These are phyloP conservation scores for Drosophila sordidula DNA, from an alignment of 2,888 invertebrate species.

Conservation along the genomic window DNA sequence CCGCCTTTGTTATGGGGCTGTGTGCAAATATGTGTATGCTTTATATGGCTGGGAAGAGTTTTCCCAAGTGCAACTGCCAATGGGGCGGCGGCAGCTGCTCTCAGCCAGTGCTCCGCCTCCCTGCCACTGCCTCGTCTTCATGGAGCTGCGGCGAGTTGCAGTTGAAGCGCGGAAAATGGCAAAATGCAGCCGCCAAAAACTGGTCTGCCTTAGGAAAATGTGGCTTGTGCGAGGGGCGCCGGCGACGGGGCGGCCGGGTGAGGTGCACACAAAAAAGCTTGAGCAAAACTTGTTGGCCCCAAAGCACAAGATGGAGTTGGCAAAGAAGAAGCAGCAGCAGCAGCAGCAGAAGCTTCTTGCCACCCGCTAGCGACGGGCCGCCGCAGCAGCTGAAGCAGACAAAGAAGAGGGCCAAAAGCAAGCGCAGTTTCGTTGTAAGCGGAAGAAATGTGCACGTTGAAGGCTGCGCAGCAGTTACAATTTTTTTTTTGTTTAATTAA, in stretches of 20 bases:
- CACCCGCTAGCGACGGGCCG: constrained; percentile 41
- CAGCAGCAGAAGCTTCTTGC: constrained; percentile 53
- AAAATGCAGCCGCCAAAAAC: constrained; percentile 75
- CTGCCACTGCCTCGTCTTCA: constrained; percentile 19
- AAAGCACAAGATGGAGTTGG: constrained; percentile 63
- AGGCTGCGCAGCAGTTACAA: constrained; percentile 30
- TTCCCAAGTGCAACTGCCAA: constrained; percentile 61
- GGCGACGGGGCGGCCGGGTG: not conserved
- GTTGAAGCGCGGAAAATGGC: constrained; percentile 76
- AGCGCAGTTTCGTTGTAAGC: constrained; percentile 38
- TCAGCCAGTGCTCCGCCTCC: constrained; percentile 18
- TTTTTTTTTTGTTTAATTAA: not conserved
- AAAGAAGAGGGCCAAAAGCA: constrained; percentile 12
- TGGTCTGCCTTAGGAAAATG: constrained; percentile 72
- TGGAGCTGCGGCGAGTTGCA: constrained; percentile 7
- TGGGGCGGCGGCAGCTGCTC: constrained; percentile 44
- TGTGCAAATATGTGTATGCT: constrained; percentile 32
- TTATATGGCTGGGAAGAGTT: constrained; percentile 54
- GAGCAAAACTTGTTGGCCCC: constrained; percentile 73
- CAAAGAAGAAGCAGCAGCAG: constrained; percentile 20
- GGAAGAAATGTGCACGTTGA: constrained; percentile 59
- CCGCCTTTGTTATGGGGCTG: constrained; percentile 55
- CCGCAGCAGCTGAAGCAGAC: constrained; percentile 20
- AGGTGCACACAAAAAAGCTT: constrained; percentile 32
- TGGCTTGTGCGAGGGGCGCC: constrained; percentile 21